Conservation (phyloP, 2,888 invertebrate species). For the Xanthostigma xanthostigma region DNA sequence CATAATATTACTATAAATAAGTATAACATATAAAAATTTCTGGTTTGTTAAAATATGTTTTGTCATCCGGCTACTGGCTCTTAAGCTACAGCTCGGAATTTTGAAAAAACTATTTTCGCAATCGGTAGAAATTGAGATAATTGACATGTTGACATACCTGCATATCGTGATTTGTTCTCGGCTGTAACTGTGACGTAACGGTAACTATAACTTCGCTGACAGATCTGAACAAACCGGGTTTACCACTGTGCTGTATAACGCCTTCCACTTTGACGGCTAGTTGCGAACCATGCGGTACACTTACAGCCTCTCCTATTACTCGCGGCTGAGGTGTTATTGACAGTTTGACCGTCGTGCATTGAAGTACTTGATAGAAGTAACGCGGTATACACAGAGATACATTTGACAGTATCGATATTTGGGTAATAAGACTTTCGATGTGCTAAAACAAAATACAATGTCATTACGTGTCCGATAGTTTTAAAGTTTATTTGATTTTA, state of each 20-base stretch:
- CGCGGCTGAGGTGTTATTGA: constrained; percentile 70
- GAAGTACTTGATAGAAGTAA: constrained; percentile 71
- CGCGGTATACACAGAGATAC: constrained; percentile 56
- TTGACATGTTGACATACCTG: constrained; percentile 1
- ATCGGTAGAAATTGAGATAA: no score
- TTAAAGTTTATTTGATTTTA: no score
- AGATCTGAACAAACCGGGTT: constrained; percentile 51
- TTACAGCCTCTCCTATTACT: constrained; percentile 66
- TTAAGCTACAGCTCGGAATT: no score
- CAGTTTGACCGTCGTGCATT: constrained; percentile 67
- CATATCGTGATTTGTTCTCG: constrained; percentile 18
- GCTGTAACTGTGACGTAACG: constrained; percentile 47
- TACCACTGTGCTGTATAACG: constrained; percentile 61
- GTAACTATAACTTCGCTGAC: constrained; percentile 57
- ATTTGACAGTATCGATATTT: constrained; percentile 44
- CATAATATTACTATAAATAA: no score
- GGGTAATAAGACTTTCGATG: constrained; percentile 40
- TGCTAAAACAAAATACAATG: constrained; percentile 23
- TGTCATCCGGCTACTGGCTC: no score
- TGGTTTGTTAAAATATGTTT: no score
- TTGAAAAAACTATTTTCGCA: background rate
- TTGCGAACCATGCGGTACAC: constrained; percentile 69
- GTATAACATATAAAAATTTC: no score
- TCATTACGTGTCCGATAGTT: constrained; percentile 1
- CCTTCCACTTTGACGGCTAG: constrained; percentile 89